Evolutionary conservation across 2,888 invertebrate genomes (phyloP).

Genomic region (Coecobrya sp.): DNA sequence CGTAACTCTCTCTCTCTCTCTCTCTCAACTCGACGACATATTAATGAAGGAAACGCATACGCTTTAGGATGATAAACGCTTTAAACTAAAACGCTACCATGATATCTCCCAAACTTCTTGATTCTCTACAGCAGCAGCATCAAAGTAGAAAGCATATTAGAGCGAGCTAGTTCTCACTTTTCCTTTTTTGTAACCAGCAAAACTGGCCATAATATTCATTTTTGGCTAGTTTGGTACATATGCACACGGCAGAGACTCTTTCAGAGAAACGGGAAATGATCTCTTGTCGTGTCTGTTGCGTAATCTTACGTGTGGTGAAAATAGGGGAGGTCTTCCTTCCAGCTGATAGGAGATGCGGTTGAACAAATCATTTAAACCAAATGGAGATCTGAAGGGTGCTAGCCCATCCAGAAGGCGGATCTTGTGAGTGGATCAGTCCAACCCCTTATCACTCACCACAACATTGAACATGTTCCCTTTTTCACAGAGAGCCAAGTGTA

Average conservation of each 20-base stretch:
- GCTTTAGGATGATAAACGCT: not conserved
- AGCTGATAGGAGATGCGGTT: conserved; percentile 84
- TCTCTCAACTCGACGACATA: not conserved
- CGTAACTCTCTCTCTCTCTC: not conserved
- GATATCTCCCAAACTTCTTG: too few relatives aligned
- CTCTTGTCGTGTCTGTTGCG: not conserved
- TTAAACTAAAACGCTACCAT: not conserved
- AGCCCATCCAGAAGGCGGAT: conserved; percentile 83
- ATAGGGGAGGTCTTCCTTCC: conserved; percentile 80
- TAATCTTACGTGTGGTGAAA: not conserved
- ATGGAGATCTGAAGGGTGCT: conserved; percentile 77
- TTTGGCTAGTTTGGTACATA: too few relatives aligned
- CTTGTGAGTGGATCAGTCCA: conserved; percentile 65
- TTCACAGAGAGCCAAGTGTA: not conserved
- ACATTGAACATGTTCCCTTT: conserved; percentile 16
- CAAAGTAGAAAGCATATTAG: too few relatives aligned
- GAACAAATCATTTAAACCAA: conserved; percentile 83
- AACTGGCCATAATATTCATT: too few relatives aligned
- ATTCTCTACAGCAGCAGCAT: too few relatives aligned
- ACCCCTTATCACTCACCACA: conserved; percentile 79
- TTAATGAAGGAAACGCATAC: not conserved
- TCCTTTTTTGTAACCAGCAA: too few relatives aligned
- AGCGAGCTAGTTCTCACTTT: too few relatives aligned
- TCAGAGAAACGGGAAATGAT: not conserved
- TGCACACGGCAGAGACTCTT: too few relatives aligned